A percentile compares a stretch with the other conserved stretches of the same genome.
phyloP scores from a whole-genome alignment of 1,140 invertebrate species.

The Coelopa frigida region DNA sequence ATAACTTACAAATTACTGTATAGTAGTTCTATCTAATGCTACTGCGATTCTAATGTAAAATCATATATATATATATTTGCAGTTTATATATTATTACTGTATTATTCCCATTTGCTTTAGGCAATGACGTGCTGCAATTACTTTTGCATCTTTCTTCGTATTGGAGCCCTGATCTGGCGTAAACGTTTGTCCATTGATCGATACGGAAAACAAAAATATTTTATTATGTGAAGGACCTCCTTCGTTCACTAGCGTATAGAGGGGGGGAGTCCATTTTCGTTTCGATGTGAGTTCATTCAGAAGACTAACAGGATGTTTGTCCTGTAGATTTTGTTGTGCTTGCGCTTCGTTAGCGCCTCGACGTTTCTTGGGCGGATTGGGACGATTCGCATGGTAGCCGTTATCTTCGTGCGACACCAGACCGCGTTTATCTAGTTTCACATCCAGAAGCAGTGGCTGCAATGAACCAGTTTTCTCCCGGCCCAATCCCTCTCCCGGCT shows the following conservation, averaged over 20 bases:
- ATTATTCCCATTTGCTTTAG: constrained; percentile 74
- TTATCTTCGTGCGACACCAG: constrained; percentile 63
- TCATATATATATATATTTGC: too few species aligned
- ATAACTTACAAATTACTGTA: too few species aligned
- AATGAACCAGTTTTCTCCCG: constrained; percentile 87
- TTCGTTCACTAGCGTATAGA: constrained; percentile 80
- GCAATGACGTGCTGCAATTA: constrained; percentile 81
- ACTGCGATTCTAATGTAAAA: too few species aligned
- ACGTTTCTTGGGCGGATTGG: constrained; percentile 11
- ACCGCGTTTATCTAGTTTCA: constrained; percentile 91
- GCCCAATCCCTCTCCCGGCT: constrained; percentile 88
- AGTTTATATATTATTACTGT: too few species aligned
- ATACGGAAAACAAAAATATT: constrained; percentile 88
- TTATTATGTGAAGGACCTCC: constrained; percentile 89
- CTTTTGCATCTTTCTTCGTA: constrained; percentile 93
- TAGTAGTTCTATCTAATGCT: too few species aligned
- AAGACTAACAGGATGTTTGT: constrained; percentile 91
- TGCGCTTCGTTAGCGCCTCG: background rate
- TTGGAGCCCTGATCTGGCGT: constrained; percentile 76
- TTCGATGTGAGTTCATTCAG: constrained; percentile 89
- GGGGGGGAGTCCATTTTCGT: constrained; percentile 75
- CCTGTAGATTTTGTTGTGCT: constrained; percentile 47
- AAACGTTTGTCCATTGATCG: constrained; percentile 80
- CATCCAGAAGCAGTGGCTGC: constrained; percentile 80
- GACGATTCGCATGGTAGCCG: constrained; percentile 14